Evolutionary conservation across 2,113 vertebrate species (phyloP).

Genomic region (Hippocampus mohnikei): DNA sequence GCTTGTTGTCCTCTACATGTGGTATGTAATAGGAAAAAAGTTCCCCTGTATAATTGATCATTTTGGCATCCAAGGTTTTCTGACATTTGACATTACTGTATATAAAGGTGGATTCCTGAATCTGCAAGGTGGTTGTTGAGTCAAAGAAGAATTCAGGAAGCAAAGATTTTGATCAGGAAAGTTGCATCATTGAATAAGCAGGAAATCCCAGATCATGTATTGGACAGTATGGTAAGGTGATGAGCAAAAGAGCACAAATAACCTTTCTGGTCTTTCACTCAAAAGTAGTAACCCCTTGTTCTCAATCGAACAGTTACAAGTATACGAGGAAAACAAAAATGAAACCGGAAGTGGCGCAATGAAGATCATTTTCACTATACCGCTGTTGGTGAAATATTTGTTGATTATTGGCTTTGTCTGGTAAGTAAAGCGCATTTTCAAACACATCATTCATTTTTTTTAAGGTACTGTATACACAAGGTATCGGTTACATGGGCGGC

Average conservation of each 20-base stretch:
- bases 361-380: conserved; percentile 41
- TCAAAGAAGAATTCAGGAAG: conserved; percentile 29
- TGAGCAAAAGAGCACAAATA: not conserved
- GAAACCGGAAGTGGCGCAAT: conserved; percentile 29
- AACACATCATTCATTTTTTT: no score
- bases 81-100: not conserved
- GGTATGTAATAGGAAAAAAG: conserved; percentile 52
- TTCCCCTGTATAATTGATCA: not conserved
- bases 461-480: no score
- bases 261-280: no score
- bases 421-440: conserved; percentile 28
- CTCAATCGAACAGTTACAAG: not conserved
- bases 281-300: no score
- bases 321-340: not conserved
- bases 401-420: conserved; percentile 47
- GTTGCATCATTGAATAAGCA: conserved; percentile 42
- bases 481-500: no score
- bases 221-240: not conserved
- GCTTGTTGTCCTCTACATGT: conserved; percentile 60
- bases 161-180: conserved; percentile 20
- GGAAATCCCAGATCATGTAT: conserved; percentile 32
- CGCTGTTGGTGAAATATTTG: conserved; percentile 50
- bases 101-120: conserved; percentile 42
- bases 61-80: not conserved
- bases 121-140: conserved; percentile 47